A percentile compares a stretch with the other conserved stretches of the same genome.
Conservation (phyloP, 2,888 invertebrate species). For the Eilema depressum region DNA sequence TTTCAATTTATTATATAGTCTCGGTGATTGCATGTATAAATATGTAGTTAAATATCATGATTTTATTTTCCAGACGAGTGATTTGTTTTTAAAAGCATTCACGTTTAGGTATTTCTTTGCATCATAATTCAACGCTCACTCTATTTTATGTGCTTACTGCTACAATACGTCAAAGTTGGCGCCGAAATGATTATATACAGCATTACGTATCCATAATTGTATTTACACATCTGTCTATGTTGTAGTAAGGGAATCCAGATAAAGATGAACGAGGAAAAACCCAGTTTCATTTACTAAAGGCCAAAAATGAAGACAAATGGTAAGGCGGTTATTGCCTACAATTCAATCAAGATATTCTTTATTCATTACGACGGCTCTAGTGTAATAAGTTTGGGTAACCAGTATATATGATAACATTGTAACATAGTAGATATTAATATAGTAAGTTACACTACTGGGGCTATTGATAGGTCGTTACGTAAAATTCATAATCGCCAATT, state of each 20-base stretch:
- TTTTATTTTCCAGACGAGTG: not conserved
- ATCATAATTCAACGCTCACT: not conserved
- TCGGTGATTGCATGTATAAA: slow-evolving; percentile 20
- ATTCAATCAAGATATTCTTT: slow-evolving; percentile 45
- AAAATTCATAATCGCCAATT: not conserved
- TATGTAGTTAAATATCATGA: slow-evolving; percentile 5
- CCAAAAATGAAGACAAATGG: slow-evolving; percentile 47
- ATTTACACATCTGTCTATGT: not conserved
- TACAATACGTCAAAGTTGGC: not conserved
- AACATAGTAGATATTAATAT: slow-evolving; percentile 14
- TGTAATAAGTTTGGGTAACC: slow-evolving; percentile 15
- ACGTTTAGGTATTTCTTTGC: not conserved
- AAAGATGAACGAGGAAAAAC: slow-evolving; percentile 2
- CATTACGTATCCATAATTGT: not conserved
- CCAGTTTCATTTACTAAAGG: slow-evolving; percentile 32
- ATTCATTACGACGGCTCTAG: not conserved
- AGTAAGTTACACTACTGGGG: slow-evolving; percentile 11
- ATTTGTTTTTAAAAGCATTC: slow-evolving; percentile 2
- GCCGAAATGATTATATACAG: not conserved
- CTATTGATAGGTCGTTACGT: not conserved
- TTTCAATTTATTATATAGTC: slow-evolving; percentile 35
- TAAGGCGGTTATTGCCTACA: slow-evolving; percentile 25
- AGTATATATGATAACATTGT: slow-evolving; percentile 8
- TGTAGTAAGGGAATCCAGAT: not conserved
- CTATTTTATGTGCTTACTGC: not conserved